phyloP scores from a whole-genome alignment of 2,888 invertebrate genomes.

The Erynnis tages region DNA sequence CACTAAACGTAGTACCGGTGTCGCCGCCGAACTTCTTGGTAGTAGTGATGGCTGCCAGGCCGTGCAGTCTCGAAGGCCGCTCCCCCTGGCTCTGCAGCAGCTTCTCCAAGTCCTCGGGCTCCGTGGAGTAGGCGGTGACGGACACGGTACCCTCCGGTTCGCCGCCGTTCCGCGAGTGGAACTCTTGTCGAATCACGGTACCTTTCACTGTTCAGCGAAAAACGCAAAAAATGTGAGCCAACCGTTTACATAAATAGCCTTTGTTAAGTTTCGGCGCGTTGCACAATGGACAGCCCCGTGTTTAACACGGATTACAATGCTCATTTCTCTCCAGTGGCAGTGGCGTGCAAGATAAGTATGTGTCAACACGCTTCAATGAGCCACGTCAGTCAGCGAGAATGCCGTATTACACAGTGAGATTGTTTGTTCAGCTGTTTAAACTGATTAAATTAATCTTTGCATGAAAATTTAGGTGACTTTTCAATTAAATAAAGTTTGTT shows the following conservation, averaged over 20 bases:
- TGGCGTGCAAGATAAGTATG: constrained; percentile 11
- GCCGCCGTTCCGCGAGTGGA: constrained; percentile 85
- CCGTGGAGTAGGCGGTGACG: constrained; percentile 85
- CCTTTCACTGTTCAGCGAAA: constrained; percentile 83
- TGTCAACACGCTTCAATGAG: constrained; percentile 7
- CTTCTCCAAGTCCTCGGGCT: constrained; percentile 79
- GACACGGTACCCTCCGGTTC: constrained; percentile 86
- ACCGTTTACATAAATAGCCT: constrained; percentile 35
- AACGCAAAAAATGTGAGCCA: constrained; percentile 34
- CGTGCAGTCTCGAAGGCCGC: constrained; percentile 64
- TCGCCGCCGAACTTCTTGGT: constrained; percentile 72
- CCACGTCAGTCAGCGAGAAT: constrained; percentile 19
- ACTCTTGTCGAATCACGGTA: constrained; percentile 85
- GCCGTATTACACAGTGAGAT: neutral
- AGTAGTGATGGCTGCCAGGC: constrained; percentile 73
- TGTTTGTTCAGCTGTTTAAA: constrained; percentile 19
- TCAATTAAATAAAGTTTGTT: too few species aligned
- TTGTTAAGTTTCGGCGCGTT: constrained; percentile 31
- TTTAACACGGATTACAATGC: constrained; percentile 3
- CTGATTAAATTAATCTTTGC: neutral
- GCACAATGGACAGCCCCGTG: constrained; percentile 3
- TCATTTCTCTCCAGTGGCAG: constrained; percentile 1
- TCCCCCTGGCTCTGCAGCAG: constrained; percentile 63
- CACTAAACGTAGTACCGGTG: constrained; percentile 59
- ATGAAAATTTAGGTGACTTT: too few species aligned